A percentile compares a stretch with the other conserved stretches of the same genome.
These are phyloP conservation scores for Nasua narica DNA, from an alignment of 2,797 vertebrate species.

Conservation along the genomic window DNA sequence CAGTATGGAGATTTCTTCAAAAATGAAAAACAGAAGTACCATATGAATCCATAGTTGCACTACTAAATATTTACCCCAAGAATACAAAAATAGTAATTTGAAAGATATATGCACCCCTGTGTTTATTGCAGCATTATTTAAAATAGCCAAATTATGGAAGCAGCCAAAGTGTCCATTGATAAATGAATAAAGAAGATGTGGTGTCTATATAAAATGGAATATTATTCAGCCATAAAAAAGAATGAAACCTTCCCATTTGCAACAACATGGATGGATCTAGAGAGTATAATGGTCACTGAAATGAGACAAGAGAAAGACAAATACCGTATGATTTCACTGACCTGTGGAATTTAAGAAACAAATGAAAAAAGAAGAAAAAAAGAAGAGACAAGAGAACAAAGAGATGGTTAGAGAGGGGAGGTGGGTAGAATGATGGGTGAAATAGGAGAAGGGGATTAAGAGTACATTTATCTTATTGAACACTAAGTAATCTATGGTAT, in stretches of 20 bases:
- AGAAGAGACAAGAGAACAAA: not conserved
- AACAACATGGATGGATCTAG: not conserved
- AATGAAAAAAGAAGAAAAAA: not conserved
- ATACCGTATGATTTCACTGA: not conserved
- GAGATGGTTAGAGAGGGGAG: not conserved
- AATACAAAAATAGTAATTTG: not conserved
- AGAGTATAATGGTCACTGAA: not conserved
- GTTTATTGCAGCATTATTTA: not conserved
- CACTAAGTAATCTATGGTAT: not conserved
- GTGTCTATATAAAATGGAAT: not conserved
- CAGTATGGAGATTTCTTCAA: not conserved
- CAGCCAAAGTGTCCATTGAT: not conserved
- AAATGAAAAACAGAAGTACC: not conserved
- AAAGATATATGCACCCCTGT: not conserved
- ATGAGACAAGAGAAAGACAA: not conserved
- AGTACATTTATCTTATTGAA: not conserved
- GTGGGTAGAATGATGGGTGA: not conserved
- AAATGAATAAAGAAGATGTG: not conserved
- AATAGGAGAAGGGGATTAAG: not conserved
- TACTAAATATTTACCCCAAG: not conserved
- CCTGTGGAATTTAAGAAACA: not conserved
- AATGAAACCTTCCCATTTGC: not conserved
- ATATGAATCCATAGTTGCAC: not conserved
- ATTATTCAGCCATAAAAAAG: not conserved
- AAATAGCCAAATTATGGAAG: not conserved